Conservation (phyloP, 1,140 invertebrate genomes). For the Heliconius eleuchia region DNA sequence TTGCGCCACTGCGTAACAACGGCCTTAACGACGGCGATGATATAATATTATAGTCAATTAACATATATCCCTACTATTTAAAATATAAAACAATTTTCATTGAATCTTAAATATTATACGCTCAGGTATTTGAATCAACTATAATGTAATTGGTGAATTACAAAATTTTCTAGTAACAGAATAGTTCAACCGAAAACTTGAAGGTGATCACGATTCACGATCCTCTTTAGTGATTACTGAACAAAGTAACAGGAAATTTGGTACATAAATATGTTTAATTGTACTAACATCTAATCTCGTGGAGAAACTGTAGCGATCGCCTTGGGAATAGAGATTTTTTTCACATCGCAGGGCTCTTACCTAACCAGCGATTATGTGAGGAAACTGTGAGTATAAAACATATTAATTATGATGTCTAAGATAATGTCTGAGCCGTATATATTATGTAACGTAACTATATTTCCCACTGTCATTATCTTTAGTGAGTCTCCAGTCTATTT, state of each 20-base stretch:
- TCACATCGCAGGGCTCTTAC: conserved; percentile 59
- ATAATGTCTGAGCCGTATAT: conserved; percentile 3
- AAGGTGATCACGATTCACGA: conserved; percentile 25
- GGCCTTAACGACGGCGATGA: no score
- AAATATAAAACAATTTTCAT: not conserved
- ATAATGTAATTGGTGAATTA: conserved; percentile 30
- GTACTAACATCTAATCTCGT: conserved; percentile 48
- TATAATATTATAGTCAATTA: not conserved
- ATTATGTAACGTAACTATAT: not conserved
- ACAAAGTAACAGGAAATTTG: conserved; percentile 56
- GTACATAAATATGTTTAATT: conserved; percentile 65
- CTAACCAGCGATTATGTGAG: conserved; percentile 40
- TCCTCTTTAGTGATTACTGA: conserved; percentile 20
- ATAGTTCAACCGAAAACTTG: conserved; percentile 21
- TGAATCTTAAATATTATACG: conserved; percentile 13
- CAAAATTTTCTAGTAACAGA: conserved; percentile 29
- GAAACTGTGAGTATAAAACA: conserved; percentile 29
- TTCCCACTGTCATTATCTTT: not conserved
- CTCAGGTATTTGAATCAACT: not conserved
- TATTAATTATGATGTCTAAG: conserved; percentile 18
- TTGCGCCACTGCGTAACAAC: no score
- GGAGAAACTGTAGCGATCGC: conserved; percentile 55
- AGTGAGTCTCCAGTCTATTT: not conserved
- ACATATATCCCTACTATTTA: not conserved
- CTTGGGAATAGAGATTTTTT: conserved; percentile 68